Percentiles rank a stretch among this genome's conserved stretches.
Conservation (phyloP, 2,888 invertebrate species). For the Dinocampus coccinellae region DNA sequence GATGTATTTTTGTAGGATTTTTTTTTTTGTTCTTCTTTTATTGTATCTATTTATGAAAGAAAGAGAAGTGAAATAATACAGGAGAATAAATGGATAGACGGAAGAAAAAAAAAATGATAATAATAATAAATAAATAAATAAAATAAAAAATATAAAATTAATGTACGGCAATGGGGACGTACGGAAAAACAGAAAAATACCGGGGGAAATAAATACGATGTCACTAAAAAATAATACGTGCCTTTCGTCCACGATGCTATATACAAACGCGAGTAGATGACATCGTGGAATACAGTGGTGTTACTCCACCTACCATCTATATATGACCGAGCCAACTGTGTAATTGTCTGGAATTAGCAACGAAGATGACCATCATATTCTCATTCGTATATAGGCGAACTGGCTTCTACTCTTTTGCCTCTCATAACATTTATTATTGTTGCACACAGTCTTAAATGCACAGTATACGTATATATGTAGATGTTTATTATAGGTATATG, state of each 20-base stretch:
- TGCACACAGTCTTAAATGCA: conserved; percentile 17
- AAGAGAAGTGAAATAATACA: too few species aligned
- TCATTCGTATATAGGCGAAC: conserved; percentile 33
- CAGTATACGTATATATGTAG: background rate
- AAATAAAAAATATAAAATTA: background rate
- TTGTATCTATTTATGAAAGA: too few species aligned
- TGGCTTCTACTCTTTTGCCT: conserved; percentile 37
- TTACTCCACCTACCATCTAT: conserved; percentile 47
- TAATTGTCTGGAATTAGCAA: conserved; percentile 58
- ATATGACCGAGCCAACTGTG: conserved; percentile 42
- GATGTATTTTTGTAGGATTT: too few species aligned
- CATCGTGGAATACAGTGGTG: conserved; percentile 39
- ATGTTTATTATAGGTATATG: conserved; percentile 3
- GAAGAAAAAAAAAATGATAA: too few species aligned
- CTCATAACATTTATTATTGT: conserved; percentile 54
- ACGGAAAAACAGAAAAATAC: background rate
- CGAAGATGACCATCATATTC: conserved; percentile 35
- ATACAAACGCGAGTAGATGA: conserved; percentile 52
- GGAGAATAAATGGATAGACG: too few species aligned
- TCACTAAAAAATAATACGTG: conserved; percentile 49
- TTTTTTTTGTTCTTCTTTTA: too few species aligned
- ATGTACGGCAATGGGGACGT: background rate
- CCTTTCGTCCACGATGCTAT: conserved; percentile 28
- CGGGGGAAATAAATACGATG: conserved; percentile 48
- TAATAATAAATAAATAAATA: too few species aligned